Base-by-base conservation (phyloP, 2,888 invertebrate genomes). In the Rhopalosiphum nymphaeae region DNA sequence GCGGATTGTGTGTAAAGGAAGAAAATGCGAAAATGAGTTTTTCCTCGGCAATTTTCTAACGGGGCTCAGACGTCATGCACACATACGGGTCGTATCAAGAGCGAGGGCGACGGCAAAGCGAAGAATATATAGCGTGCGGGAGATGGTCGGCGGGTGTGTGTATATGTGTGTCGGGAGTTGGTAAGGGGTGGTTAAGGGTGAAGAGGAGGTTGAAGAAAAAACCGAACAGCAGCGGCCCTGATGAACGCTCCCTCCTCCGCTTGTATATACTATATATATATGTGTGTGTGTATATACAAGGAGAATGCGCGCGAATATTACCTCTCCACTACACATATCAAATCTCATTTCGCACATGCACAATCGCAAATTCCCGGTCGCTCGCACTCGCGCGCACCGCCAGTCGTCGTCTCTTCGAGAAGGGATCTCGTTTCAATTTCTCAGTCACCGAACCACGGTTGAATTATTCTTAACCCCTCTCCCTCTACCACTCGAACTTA, bases 161-260 rank as follows among this genome's bases (percentile, higher is more conserved):
- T 67, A n/a, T 67, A n/a, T 7, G 67, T n/a, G 36, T 67, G 67
- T 67, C n/a, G 95, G 96, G 95, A 95, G 95, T 89, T 93, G 94
- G 95, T 95, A 95, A 95, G 95, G 96, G 96, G 96, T 96, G 96
- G 95, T 78, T 78, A 36, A 42, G 96, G 96, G 86, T 11, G 36
- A n/a, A 78, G 25, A 88, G 78, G 21, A 42, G 29, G 36, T 78
- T 36, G 57, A 87, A 67, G 91, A 87, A 84, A 88, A 94, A 91
- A 89, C 87, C 84, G 89, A 89, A 94, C 90, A 57, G 16, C 86
- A 49, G 67, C 84, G 67, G 87, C 49, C 56, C 92, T 92, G 94
- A 94, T 91, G 92, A 92, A 92, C 91, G 87, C 90, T 84, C n/a
- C 84, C 90, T 29, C 94, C 46, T 53, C 61, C 61, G 9, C 46